phyloP scores from a whole-genome alignment of 2,113 vertebrate species.

The Columba livia region DNA sequence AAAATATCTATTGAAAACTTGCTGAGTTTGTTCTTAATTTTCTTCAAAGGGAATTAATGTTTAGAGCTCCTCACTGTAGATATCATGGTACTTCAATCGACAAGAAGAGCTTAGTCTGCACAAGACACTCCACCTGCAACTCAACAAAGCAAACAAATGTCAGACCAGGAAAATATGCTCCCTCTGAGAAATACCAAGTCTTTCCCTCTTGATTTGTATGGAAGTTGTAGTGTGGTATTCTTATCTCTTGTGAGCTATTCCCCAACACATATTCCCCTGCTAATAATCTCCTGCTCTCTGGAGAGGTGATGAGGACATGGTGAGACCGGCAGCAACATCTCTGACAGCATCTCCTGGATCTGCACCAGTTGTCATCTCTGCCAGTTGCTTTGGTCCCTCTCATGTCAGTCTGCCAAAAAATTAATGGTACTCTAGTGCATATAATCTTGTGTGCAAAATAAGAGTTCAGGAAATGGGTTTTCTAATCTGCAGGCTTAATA shows the following conservation, averaged over 20 bases:
- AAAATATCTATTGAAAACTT: neutral
- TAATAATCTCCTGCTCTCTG: neutral
- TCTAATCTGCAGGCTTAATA: neutral
- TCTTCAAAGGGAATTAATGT: neutral
- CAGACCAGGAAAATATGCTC: neutral
- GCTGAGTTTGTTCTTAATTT: neutral
- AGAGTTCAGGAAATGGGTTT: neutral
- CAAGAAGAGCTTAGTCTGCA: neutral
- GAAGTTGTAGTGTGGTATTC: neutral
- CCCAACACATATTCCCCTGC: neutral
- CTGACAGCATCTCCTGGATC: neutral
- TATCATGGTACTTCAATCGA: neutral
- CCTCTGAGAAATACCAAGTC: neutral
- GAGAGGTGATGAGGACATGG: neutral
- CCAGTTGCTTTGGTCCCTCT: neutral
- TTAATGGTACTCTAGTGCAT: neutral
- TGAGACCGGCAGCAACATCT: neutral
- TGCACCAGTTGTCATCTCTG: neutral
- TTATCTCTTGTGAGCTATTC: neutral
- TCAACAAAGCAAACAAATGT: accelerated
- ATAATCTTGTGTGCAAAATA: neutral
- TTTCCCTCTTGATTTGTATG: neutral
- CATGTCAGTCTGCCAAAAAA: neutral
- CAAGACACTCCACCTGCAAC: neutral
- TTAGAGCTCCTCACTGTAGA: neutral